phyloP scores from a whole-genome alignment of 2,888 invertebrate genomes.

The Litoditis marina region DNA sequence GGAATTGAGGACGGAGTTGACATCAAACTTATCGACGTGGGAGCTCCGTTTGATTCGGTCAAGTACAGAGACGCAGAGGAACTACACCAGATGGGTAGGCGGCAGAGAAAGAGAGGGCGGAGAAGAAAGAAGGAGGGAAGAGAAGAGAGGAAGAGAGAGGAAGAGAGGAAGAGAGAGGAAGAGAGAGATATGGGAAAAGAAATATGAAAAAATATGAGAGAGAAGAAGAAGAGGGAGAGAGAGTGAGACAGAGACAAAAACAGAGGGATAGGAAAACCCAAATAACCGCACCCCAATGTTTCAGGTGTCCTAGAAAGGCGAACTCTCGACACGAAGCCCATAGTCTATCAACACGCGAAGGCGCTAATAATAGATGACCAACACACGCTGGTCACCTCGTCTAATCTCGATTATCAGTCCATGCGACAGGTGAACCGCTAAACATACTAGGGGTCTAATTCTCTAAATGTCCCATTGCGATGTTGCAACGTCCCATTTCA shows the following conservation, averaged over 20 bases:
- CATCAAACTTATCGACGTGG: neutral
- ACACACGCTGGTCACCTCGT: constrained; percentile 1
- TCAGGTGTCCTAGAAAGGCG: neutral
- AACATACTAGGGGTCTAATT: too few species aligned
- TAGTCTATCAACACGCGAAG: constrained; percentile 3
- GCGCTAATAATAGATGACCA: neutral
- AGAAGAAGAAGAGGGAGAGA: too few species aligned
- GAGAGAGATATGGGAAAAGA: neutral
- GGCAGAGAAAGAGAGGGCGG: too few species aligned
- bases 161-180: neutral
- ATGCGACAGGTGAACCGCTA: neutral
- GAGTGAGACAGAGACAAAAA: too few species aligned
- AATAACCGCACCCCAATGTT: too few species aligned
- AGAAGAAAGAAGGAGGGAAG: too few species aligned
- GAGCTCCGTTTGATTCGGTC: neutral
- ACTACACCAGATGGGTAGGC: too few species aligned
- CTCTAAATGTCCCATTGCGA: too few species aligned
- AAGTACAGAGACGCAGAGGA: constrained; percentile 2
- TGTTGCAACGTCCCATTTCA: too few species aligned
- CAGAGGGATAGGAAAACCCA: too few species aligned
- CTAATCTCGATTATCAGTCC: constrained; percentile 4
- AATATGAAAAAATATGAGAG: too few species aligned
- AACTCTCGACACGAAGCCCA: neutral
- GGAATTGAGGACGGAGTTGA: neutral
- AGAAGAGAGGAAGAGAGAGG: too few species aligned